phyloP scores from a whole-genome alignment of 1,140 invertebrate species.

The Cotesia vestalis region DNA sequence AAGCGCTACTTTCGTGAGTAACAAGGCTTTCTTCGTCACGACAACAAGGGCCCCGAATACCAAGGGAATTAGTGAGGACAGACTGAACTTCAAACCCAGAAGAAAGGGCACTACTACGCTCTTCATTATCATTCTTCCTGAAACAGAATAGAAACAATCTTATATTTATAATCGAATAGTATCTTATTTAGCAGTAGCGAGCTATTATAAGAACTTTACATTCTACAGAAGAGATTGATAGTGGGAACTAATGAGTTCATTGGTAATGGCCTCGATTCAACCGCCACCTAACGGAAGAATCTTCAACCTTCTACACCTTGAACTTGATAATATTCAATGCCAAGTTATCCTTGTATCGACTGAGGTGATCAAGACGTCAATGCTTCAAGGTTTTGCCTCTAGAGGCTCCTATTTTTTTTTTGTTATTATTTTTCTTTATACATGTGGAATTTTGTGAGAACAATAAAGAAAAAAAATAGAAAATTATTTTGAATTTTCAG shows the following conservation, averaged over 20 bases:
- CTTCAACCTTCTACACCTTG: conserved; percentile 38
- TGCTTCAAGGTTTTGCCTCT: conserved; percentile 21
- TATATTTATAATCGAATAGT: conserved; percentile 37
- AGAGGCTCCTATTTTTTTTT: conserved; percentile 14
- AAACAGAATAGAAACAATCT: conserved; percentile 49
- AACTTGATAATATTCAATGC: conserved; percentile 23
- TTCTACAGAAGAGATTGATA: conserved; percentile 3
- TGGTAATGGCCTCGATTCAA: conserved; percentile 53
- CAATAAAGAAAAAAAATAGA: too few species aligned
- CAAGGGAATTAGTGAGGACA: conserved; percentile 76
- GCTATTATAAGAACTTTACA: too few species aligned
- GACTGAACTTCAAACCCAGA: conserved; percentile 79
- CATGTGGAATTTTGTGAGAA: too few species aligned
- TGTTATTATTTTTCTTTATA: conserved; percentile 10
- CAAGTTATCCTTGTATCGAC: conserved; percentile 16
- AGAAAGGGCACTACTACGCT: conserved; percentile 77
- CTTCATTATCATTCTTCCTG: conserved; percentile 74
- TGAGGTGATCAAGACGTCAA: neutral
- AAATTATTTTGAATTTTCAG: too few species aligned
- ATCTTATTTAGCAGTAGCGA: too few species aligned
- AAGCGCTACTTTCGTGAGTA: conserved; percentile 76
- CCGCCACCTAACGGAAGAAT: conserved; percentile 54
- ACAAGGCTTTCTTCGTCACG: conserved; percentile 76
- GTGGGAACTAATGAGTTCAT: conserved; percentile 14
- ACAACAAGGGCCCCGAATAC: conserved; percentile 75